Percentiles rank a stretch among this genome's conserved stretches.
Conservation (phyloP, 2,113 vertebrate species). For the Odontophorus gujanensis region DNA sequence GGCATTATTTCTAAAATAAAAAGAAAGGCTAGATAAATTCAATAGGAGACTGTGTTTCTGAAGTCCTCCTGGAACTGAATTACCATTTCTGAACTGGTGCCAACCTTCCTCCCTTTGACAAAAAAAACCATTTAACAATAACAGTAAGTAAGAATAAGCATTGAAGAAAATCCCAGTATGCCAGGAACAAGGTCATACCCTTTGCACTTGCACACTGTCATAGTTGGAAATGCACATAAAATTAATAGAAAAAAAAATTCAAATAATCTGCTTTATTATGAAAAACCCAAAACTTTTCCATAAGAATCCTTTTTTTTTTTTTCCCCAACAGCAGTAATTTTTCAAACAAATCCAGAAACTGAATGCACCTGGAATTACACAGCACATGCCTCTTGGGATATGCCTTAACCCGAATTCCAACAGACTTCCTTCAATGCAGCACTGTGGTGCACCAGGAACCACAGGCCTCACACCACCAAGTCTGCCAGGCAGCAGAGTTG, state of each 20-base stretch:
- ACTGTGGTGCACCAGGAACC: neutral
- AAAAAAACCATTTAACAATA: neutral
- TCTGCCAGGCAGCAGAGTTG: neutral
- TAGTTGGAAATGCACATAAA: neutral
- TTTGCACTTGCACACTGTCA: neutral
- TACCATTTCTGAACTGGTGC: neutral
- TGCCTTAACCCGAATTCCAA: fast-evolving
- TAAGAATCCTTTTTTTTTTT: neutral
- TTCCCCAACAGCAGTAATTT: neutral
- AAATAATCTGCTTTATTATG: neutral
- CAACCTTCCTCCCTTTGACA: neutral
- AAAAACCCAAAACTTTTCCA: neutral
- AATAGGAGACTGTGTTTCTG: neutral
- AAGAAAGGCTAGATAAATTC: conserved; percentile 22
- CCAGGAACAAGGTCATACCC: neutral
- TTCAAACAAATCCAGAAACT: neutral
- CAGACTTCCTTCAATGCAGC: neutral
- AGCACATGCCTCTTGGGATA: neutral
- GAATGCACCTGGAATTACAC: neutral
- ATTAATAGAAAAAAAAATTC: neutral
- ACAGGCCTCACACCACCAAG: neutral
- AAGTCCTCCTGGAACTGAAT: conserved; percentile 14
- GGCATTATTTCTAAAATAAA: conserved; percentile 19
- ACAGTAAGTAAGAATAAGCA: neutral
- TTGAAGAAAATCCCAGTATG: neutral